Conservation (phyloP, 2,888 invertebrate species). For the Leucania comma region DNA sequence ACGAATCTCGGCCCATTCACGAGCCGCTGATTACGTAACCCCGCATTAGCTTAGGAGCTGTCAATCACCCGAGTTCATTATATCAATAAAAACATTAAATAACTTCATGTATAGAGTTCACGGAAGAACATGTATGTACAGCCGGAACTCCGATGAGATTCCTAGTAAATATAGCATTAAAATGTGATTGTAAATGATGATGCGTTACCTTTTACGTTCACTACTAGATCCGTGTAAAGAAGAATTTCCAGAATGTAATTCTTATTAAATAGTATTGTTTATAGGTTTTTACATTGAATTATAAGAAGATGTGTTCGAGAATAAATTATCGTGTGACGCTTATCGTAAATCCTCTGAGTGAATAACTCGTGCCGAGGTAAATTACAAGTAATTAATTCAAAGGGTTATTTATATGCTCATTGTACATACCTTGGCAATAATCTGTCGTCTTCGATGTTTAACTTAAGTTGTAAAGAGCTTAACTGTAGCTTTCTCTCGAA, state of each 20-base stretch:
- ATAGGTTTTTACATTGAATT: slow-evolving; percentile 37
- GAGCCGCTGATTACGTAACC: slow-evolving; percentile 47
- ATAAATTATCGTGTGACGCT: slow-evolving; percentile 35
- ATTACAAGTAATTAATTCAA: slow-evolving; percentile 52
- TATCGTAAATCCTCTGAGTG: slow-evolving; percentile 53
- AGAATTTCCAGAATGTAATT: slow-evolving; percentile 23
- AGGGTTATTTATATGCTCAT: slow-evolving; percentile 45
- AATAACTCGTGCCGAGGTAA: slow-evolving; percentile 55
- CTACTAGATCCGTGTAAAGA: slow-evolving; percentile 55
- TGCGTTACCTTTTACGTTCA: slow-evolving; percentile 44
- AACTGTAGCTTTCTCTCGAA: slow-evolving; percentile 44
- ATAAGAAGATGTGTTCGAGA: slow-evolving; percentile 33
- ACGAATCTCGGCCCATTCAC: slow-evolving; percentile 52
- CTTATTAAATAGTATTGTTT: slow-evolving; percentile 12
- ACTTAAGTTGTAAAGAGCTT: slow-evolving; percentile 27
- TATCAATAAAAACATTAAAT: slow-evolving; percentile 48
- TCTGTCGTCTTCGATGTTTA: slow-evolving; percentile 9
- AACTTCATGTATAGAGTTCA: slow-evolving; percentile 45
- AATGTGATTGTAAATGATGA: slow-evolving; percentile 39
- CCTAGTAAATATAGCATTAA: slow-evolving; percentile 46
- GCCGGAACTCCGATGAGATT: slow-evolving; percentile 62
- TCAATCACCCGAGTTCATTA: slow-evolving; percentile 50
- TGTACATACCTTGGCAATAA: slow-evolving; percentile 30
- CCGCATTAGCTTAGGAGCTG: slow-evolving; percentile 37
- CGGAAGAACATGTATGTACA: slow-evolving; percentile 56